Evolutionary conservation across 1,140 invertebrate species (phyloP).

Genomic region (Calosoma granatense): DNA sequence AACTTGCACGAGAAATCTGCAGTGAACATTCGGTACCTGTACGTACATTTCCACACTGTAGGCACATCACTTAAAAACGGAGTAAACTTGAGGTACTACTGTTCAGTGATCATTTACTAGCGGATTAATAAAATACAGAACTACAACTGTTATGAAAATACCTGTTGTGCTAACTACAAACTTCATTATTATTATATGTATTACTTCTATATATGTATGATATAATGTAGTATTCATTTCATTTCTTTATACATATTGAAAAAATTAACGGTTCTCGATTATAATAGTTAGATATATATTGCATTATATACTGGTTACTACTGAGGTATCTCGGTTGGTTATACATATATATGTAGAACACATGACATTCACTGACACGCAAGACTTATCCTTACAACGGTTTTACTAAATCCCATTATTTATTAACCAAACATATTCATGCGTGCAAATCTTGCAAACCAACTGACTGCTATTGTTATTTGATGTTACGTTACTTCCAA

Average conservation of each 20-base stretch:
- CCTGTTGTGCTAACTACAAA: neutral
- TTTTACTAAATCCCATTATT: neutral
- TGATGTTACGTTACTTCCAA: too few species aligned
- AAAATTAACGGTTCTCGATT: neutral
- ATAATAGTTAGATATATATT: neutral
- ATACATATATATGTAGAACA: neutral
- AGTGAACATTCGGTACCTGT: neutral
- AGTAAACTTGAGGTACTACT: neutral
- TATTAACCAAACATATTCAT: neutral
- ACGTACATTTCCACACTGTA: neutral
- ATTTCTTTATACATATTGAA: neutral
- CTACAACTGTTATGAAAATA: constrained; percentile 6
- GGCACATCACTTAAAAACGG: neutral
- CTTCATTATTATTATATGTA: neutral
- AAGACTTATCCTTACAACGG: neutral
- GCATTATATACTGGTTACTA: neutral
- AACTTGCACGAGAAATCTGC: neutral
- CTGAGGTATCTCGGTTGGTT: constrained; percentile 4
- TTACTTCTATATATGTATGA: neutral
- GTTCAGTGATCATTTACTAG: neutral
- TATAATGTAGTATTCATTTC: neutral
- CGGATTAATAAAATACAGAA: constrained; percentile 1
- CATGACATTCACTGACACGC: neutral
- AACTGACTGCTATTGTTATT: too few species aligned
- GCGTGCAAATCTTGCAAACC: too few species aligned